A percentile compares a stretch with the other conserved stretches of the same genome.
Conservation (phyloP, 2,113 vertebrate species). For the Chaenogobius annularis region DNA sequence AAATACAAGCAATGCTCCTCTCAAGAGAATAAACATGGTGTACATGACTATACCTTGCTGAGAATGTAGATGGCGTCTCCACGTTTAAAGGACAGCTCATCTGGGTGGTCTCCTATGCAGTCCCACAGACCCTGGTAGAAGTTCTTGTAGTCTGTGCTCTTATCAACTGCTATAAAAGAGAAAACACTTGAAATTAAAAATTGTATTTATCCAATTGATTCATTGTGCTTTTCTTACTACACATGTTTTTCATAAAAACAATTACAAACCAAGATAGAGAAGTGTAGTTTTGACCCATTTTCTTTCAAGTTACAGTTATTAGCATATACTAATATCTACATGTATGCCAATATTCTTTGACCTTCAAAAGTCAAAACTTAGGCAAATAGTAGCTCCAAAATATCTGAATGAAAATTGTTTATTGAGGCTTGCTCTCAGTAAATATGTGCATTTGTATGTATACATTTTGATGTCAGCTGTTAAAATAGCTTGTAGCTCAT, state of each 20-base stretch:
- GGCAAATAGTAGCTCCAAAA: too few relatives aligned
- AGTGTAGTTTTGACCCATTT: too few relatives aligned
- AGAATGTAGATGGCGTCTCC: conserved; percentile 95
- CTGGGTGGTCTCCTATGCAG: conserved; percentile 82
- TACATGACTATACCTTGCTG: conserved; percentile 85
- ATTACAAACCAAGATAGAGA: too few relatives aligned
- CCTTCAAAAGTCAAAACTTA: too few relatives aligned
- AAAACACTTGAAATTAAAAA: neutral
- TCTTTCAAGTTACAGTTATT: too few relatives aligned
- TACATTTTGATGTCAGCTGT: neutral
- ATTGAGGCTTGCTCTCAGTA: too few relatives aligned
- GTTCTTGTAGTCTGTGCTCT: conserved; percentile 89
- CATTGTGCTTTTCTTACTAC: neutral
- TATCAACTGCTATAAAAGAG: conserved; percentile 69
- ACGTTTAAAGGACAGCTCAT: conserved; percentile 93
- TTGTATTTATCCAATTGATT: neutral
- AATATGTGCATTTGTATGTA: neutral
- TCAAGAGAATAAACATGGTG: neutral
- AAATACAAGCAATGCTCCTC: conserved; percentile 6
- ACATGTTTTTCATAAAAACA: neutral
- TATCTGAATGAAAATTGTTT: too few relatives aligned
- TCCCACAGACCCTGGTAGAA: conserved; percentile 95
- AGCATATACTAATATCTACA: too few relatives aligned
- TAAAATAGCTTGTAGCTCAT: neutral
- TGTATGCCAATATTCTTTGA: too few relatives aligned